These are phyloP conservation scores for Coranthus polyacanthus DNA, from an alignment of 2,797 vertebrate genomes.

Conservation along the genomic window DNA sequence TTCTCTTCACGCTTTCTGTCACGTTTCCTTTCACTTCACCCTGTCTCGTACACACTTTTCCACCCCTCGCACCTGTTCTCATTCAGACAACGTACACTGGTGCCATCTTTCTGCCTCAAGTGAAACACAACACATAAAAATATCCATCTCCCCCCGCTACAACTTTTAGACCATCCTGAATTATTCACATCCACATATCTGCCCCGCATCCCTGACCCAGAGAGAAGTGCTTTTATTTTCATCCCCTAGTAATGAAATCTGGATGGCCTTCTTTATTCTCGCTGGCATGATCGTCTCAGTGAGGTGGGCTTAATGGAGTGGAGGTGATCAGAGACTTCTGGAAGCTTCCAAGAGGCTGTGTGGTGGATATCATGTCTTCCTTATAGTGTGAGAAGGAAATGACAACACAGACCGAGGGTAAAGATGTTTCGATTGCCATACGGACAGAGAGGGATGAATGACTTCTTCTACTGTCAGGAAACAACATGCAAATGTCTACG, in stretches of 20 bases:
- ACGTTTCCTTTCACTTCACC: conserved; percentile 20
- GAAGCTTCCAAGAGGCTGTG: conserved; percentile 46
- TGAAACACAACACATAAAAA: conserved; percentile 72
- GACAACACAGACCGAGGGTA: too few relatives aligned
- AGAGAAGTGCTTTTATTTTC: conserved; percentile 82
- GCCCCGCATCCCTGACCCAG: conserved; percentile 64
- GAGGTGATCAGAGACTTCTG: conserved; percentile 55
- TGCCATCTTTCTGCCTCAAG: conserved; percentile 67
- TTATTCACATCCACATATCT: conserved; percentile 80
- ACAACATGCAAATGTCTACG: too few relatives aligned
- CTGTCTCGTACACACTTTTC: conserved; percentile 1
- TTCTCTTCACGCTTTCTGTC: not conserved
- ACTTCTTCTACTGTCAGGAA: too few relatives aligned
- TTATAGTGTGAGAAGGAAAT: conserved; percentile 6
- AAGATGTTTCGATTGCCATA: too few relatives aligned
- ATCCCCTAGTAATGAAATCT: conserved; percentile 66
- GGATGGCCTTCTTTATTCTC: conserved; percentile 60
- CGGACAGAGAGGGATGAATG: too few relatives aligned
- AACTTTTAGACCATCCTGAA: conserved; percentile 80
- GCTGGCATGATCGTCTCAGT: conserved; percentile 31
- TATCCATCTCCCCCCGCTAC: conserved; percentile 52
- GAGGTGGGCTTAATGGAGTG: conserved; percentile 68
- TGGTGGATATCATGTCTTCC: conserved; percentile 29
- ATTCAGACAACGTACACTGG: conserved; percentile 49
- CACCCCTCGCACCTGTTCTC: conserved; percentile 38